phyloP scores from a whole-genome alignment of 2,113 vertebrate species.

The Grammomys surdaster region DNA sequence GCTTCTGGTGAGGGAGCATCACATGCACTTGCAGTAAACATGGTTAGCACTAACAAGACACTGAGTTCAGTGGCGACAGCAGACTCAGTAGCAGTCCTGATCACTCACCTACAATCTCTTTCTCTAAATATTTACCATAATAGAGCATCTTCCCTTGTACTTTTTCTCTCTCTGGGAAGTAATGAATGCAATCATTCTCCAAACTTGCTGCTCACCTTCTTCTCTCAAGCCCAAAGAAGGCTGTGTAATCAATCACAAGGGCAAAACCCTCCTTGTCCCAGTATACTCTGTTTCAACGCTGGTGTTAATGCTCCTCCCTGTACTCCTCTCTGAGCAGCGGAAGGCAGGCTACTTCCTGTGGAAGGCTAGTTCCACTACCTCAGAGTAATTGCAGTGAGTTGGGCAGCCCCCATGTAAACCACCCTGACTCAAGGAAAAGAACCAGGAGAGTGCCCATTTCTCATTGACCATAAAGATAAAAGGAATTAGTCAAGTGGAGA shows the following conservation, averaged over 20 bases:
- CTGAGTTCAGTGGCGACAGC: too few species aligned
- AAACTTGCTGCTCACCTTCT: background rate
- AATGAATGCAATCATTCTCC: conserved; percentile 29
- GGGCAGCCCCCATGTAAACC: background rate
- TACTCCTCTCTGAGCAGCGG: background rate
- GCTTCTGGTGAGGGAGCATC: background rate
- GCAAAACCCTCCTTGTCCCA: background rate
- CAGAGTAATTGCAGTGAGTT: background rate
- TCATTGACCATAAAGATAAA: background rate
- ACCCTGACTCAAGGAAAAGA: background rate
- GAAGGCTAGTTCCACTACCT: conserved; percentile 7
- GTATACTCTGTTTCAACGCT: background rate
- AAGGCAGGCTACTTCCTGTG: background rate
- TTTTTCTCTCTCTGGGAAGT: conserved; percentile 34
- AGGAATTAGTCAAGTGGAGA: background rate
- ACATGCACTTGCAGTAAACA: background rate
- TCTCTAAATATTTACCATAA: conserved; percentile 44
- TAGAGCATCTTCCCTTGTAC: background rate
- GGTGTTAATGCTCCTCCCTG: background rate
- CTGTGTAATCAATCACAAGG: background rate
- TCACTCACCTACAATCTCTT: background rate
- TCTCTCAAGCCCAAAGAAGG: conserved; percentile 3
- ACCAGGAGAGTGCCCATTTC: background rate
- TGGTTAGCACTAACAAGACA: rapidly evolving
- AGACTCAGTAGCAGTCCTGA: background rate